Percentiles rank a stretch among this genome's conserved stretches.
Conservation (phyloP, 2,113 vertebrate genomes). For the Erythrocebus patas region DNA sequence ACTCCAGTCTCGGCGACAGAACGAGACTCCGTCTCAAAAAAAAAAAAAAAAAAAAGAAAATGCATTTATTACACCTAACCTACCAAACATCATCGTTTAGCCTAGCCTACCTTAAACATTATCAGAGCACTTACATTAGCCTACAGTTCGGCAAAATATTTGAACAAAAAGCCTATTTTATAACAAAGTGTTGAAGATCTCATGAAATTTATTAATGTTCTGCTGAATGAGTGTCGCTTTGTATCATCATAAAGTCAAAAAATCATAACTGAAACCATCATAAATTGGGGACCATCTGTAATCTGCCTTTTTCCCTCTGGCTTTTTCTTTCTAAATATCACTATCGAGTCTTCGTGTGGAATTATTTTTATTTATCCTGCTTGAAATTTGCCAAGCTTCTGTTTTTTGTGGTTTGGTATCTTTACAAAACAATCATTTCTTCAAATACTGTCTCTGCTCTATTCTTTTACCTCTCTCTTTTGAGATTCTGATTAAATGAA, state of each 20-base stretch:
- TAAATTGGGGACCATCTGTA: background rate
- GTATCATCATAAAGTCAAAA: background rate
- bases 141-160: background rate
- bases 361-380: background rate
- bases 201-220: background rate
- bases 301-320: background rate
- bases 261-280: background rate
- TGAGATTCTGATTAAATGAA: background rate
- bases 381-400: background rate
- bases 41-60: background rate
- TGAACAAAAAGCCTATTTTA: background rate
- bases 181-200: background rate
- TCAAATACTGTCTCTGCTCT: background rate
- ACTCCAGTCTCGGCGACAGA: too few species aligned
- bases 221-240: background rate
- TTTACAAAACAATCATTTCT: background rate
- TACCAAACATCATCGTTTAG: background rate
- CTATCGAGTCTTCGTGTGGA: background rate
- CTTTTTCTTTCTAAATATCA: background rate
- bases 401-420: background rate
- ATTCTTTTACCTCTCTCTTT: background rate
- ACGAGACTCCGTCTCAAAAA: too few species aligned
- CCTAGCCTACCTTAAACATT: background rate
- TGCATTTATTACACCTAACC: background rate
- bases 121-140: background rate